Percentiles rank a stretch among this genome's conserved stretches.
phyloP scores from a whole-genome alignment of 2,797 vertebrate species.

The Arrhamphus sclerolepis region DNA sequence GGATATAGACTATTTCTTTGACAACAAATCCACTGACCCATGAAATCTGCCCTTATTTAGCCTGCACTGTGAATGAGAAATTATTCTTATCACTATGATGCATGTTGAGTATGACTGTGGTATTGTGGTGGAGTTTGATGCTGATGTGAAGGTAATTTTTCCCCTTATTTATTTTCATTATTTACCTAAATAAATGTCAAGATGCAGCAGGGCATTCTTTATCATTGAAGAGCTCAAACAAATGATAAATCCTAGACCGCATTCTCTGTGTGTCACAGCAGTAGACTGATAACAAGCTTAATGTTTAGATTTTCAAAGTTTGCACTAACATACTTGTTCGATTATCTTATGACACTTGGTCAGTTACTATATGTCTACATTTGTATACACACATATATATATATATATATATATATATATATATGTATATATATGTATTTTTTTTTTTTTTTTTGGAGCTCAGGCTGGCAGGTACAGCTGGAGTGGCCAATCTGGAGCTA shows the following conservation, averaged over 20 bases:
- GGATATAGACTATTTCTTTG: constrained; percentile 36
- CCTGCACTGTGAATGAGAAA: constrained; percentile 47
- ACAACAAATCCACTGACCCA: constrained; percentile 54
- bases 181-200: constrained; percentile 40
- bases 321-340: constrained; percentile 1
- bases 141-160: constrained; percentile 33
- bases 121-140: constrained; percentile 38
- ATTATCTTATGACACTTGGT: not conserved
- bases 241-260: constrained; percentile 9
- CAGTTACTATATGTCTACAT: no score
- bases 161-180: constrained; percentile 5
- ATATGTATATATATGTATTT: no score
- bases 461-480: not conserved
- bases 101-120: constrained; percentile 32
- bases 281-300: constrained; percentile 15
- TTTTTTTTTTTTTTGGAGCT: no score
- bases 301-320: constrained; percentile 29
- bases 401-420: no score
- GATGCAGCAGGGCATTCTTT: constrained; percentile 29
- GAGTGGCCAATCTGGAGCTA: not conserved
- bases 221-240: constrained; percentile 37
- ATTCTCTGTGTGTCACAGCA: constrained; percentile 24
- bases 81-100: constrained; percentile 48
- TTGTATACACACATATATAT: no score
- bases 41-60: constrained; percentile 61